phyloP scores from a whole-genome alignment of 2,888 invertebrate species.

The Arctia plantaginis region DNA sequence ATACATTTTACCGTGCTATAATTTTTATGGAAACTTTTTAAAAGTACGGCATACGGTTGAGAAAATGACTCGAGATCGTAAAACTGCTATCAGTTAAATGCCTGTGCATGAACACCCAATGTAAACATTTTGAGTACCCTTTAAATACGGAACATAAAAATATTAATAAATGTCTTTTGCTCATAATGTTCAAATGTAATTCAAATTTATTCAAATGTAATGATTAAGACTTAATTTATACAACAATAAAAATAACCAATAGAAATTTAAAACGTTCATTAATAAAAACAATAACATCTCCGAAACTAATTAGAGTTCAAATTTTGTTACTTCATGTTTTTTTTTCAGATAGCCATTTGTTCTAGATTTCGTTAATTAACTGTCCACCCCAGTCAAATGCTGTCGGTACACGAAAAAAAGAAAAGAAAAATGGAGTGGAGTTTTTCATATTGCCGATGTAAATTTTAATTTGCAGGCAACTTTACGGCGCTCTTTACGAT shows the following conservation, averaged over 20 bases:
- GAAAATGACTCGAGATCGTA: constrained; percentile 13
- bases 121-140: constrained; percentile 14
- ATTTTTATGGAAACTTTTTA: not conserved
- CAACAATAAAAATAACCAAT: not conserved
- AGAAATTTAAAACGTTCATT: constrained; percentile 11
- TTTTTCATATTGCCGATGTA: constrained; percentile 85
- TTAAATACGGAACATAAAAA: constrained; percentile 15
- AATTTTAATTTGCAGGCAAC: constrained; percentile 85
- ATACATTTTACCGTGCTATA: not conserved
- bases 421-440: constrained; percentile 76
- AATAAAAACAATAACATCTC: constrained; percentile 36
- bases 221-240: not conserved
- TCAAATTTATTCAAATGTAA: not conserved
- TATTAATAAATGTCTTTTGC: constrained; percentile 3
- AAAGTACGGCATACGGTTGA: constrained; percentile 6
- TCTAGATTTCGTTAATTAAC: constrained; percentile 82
- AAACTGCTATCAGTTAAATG: constrained; percentile 17
- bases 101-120: not conserved
- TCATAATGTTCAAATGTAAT: not conserved
- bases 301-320: constrained; percentile 51
- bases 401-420: constrained; percentile 72
- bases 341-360: constrained; percentile 73
- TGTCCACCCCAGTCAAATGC: constrained; percentile 80
- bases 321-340: constrained; percentile 63
- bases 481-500: constrained; percentile 85